Evolutionary conservation across 2,888 invertebrate species (phyloP), one percentile per base, ranked within the genome.

Genomic region (Alcis repandata): DNA sequence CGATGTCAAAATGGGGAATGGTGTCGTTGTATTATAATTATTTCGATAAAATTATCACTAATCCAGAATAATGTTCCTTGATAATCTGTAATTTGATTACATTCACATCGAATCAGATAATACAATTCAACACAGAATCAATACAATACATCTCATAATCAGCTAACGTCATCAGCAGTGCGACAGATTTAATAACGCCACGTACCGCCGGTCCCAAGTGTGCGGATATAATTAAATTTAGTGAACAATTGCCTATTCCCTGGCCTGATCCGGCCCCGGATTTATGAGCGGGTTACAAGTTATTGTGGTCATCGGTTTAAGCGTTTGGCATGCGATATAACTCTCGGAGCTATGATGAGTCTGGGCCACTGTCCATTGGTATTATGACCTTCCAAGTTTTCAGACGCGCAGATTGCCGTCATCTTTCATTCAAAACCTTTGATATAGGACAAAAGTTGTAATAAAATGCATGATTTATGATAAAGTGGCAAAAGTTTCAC

Each of bases 151-250:
- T 41, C 11, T 40, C 57, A n/a, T 58, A 52, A 63, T 63, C 38
- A 56, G 32, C 15, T 45, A n/a, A 51, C 13, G 17, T 13, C 32
- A 63, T 46, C 20, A 57, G 20, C 33, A 36, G n/a, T 33, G 57
- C 40, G 41, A 48, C 57, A 43, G 53, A 59, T 56, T 64, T 41
- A 64, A 59, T 59, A 53, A 41, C 22, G 54, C 41, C 45, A 59
- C 54, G 48, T 52, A 57, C 58, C 41, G 54, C 11, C 10, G 27
- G 46, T 43, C 59, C 60, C 65, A 19, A 48, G 64, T 46, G 63
- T 53, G n/a, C 40, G 57, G 61, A 58, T 61, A 53, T 61, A 53
- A 63, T 67, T 67, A 67, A 67, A 67, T 67, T 62, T 62, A 51
- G 58, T 43, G 62, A 62, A 62, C 67, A 67, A 67, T 67, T 45